Conservation (phyloP, 2,797 vertebrate species). For the Momotus momota region DNA sequence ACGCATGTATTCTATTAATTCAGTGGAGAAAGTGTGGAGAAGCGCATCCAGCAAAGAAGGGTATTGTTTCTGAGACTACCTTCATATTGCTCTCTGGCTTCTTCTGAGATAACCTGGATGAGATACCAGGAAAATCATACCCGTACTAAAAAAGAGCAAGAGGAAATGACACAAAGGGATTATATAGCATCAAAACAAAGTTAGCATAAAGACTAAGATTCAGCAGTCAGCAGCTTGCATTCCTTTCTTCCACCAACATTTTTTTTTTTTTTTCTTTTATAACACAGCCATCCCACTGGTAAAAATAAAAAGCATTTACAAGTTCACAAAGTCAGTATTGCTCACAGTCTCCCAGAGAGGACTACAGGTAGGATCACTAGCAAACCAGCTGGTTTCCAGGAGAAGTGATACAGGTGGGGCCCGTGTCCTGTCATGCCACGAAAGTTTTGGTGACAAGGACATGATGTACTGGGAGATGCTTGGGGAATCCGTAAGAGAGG, state of each 20-base stretch:
- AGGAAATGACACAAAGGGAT: background rate
- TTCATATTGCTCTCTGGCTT: background rate
- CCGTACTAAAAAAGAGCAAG: background rate
- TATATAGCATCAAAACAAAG: background rate
- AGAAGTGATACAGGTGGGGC: background rate
- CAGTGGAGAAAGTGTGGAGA: background rate
- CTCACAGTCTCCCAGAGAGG: fast-evolving
- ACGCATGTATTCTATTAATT: background rate
- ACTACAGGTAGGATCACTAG: background rate
- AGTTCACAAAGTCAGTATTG: background rate
- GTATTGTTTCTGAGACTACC: background rate
- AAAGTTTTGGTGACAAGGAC: background rate
- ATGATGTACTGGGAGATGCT: background rate
- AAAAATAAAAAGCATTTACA: background rate
- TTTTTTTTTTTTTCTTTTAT: background rate
- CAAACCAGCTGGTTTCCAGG: background rate
- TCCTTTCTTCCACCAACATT: background rate
- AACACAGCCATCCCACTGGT: fast-evolving
- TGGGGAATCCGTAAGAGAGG: background rate
- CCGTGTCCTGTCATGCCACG: background rate
- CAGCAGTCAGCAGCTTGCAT: background rate
- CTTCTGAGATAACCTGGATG: background rate
- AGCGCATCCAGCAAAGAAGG: background rate
- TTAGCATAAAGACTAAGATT: background rate
- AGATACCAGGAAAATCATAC: too few species aligned